Base-by-base conservation (phyloP, 35 echinoderm and acorn worm species). In the Apostichopus californicus region DNA sequence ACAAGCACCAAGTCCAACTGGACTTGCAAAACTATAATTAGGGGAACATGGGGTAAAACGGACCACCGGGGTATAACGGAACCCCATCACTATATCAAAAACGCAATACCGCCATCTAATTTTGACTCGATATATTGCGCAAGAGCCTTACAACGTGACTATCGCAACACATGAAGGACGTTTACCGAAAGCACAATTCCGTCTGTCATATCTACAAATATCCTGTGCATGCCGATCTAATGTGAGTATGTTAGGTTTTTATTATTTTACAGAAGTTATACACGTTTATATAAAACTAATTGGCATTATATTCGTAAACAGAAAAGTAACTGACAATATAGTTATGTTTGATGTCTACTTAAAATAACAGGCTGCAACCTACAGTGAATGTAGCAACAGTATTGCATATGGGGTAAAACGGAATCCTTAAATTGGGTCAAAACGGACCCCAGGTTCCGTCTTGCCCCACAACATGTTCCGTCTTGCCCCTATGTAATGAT, bases 51-150 rank as follows among this genome's bases (percentile, higher is more conserved):
- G 75, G 75, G 34, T 46, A 46, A 46, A 46, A 46, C 34, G 34
- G 34, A 46, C 34, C 34, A 46, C 77, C 26, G 1, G 20, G 77
- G 78, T 28, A 80, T 18, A 21, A 80, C 78, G 78, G 78, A 80
- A 80, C 78, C 80, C 53, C 53, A 46, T 18, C 80, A 18, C 55
- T 83, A 83, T 28, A 83, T 83, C 10, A 56, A 83, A 83, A 83
- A 83, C 53, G 80, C 80, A 83, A 83, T 83, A 28, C 52, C 34
- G 80, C 80, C 80, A 83, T 83, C 78, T 54, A 83, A 83, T 17
- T 83, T 83, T 56, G 9, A 5, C 80, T 18, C 21, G 34, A 15
- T 5, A 20, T 83, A 83, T 83, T 83, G 80, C 80, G 52, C 80
- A 83, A 83, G 80, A 83, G 80, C 11, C 56, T n/a, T 15, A 83